Conservation (phyloP, 2,888 invertebrate species). For the Machimus atricapillus region DNA sequence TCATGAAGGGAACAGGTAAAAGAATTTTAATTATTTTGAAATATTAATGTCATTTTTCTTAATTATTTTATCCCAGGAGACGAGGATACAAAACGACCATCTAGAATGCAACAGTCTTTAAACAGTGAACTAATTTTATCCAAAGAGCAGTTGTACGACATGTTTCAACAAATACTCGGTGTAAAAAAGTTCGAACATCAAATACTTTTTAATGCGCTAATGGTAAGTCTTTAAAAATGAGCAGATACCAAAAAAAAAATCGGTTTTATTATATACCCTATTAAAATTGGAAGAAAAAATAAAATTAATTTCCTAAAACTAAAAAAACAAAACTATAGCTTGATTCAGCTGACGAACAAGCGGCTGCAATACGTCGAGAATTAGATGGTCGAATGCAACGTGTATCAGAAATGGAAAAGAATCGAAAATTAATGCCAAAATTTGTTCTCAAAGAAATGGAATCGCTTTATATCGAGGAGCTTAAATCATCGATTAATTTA, state of each 20-base stretch:
- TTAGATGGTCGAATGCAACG: constrained; percentile 97
- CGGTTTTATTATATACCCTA: no score
- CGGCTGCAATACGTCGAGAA: constrained; percentile 98
- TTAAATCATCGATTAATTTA: constrained; percentile 96
- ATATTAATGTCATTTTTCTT: no score
- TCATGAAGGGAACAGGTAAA: constrained; percentile 83
- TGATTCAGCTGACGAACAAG: constrained; percentile 99
- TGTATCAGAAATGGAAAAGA: constrained; percentile 97
- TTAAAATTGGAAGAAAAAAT: not conserved
- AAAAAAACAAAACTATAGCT: constrained; percentile 67
- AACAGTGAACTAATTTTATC: constrained; percentile 95
- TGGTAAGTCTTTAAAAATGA: constrained; percentile 66
- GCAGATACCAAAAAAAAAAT: no score
- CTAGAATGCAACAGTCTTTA: constrained; percentile 84
- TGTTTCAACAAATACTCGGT: constrained; percentile 98
- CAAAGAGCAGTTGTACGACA: constrained; percentile 99
- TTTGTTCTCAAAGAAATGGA: constrained; percentile 99
- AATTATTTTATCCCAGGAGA: constrained; percentile 67
- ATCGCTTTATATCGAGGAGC: constrained; percentile 97
- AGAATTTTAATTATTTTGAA: no score
- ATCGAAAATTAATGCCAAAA: constrained; percentile 97
- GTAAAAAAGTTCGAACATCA: constrained; percentile 99
- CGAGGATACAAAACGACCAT: constrained; percentile 86
- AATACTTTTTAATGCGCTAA: constrained; percentile 96
- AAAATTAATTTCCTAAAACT: not conserved